Evolutionary conservation across 2,888 invertebrate species (phyloP).

Genomic region (Campoplex capitator): DNA sequence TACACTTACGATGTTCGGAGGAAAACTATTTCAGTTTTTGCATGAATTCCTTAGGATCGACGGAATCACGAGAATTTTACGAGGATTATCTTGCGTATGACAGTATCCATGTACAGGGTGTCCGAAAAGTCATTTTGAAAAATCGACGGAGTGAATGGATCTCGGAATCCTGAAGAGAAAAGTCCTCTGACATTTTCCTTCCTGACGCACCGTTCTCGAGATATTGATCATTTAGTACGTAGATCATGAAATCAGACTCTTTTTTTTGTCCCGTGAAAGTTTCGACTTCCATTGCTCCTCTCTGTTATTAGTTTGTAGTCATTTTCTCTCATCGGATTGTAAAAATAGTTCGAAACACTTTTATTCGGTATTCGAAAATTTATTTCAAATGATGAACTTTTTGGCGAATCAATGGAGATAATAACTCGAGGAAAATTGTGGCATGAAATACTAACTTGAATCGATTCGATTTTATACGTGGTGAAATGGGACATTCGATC

Average conservation of each 20-base stretch:
- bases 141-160: not conserved
- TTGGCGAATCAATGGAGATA: too few species aligned
- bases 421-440: not conserved
- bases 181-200: not conserved
- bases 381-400: too few species aligned
- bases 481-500: constrained; percentile 58
- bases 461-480: constrained; percentile 36
- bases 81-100: not conserved
- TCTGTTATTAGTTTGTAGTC: not conserved
- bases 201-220: not conserved
- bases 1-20: not conserved
- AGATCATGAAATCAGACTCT: not conserved
- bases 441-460: constrained; percentile 23
- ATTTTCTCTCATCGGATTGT: too few species aligned
- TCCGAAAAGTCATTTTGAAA: not conserved
- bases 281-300: not conserved
- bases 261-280: not conserved
- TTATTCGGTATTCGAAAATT: too few species aligned
- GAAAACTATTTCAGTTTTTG: not conserved
- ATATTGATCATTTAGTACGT: not conserved
- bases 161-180: not conserved
- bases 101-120: not conserved
- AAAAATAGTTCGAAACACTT: too few species aligned
- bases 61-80: not conserved
- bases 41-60: not conserved